phyloP scores from a whole-genome alignment of 2,888 invertebrate species.

The Aphodius granarius region DNA sequence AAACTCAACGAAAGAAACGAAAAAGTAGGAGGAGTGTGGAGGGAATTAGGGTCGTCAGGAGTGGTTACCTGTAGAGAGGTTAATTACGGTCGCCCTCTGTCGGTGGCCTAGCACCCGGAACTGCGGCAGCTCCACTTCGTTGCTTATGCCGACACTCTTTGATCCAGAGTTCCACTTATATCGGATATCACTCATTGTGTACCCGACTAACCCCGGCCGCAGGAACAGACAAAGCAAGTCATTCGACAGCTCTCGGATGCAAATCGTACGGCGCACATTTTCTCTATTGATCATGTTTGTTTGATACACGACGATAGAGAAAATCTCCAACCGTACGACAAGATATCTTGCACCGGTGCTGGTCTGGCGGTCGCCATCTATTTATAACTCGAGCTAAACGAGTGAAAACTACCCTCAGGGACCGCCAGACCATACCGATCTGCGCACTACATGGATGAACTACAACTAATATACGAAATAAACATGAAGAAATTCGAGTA shows the following conservation, averaged over 20 bases:
- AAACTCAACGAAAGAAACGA: constrained; percentile 41
- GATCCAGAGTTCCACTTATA: constrained; percentile 95
- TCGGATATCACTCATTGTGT: constrained; percentile 97
- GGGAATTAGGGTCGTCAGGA: constrained; percentile 44
- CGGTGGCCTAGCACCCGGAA: constrained; percentile 96
- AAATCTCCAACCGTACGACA: constrained; percentile 29
- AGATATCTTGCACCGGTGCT: constrained; percentile 32
- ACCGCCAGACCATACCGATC: constrained; percentile 31
- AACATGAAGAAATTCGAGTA: constrained; percentile 32
- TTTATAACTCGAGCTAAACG: constrained; percentile 6
- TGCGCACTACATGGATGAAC: constrained; percentile 33
- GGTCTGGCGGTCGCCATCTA: constrained; percentile 31
- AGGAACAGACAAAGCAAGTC: constrained; percentile 56
- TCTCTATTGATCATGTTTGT: constrained; percentile 9
- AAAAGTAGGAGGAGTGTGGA: constrained; percentile 53
- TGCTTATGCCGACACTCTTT: constrained; percentile 93
- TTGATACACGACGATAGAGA: constrained; percentile 9
- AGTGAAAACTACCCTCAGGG: constrained; percentile 17
- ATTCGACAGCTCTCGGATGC: constrained; percentile 47
- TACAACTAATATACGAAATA: constrained; percentile 31
- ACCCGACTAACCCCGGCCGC: constrained; percentile 75
- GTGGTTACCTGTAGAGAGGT: constrained; percentile 91
- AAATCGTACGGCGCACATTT: constrained; percentile 23
- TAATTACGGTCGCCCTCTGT: constrained; percentile 91
- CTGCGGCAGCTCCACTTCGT: constrained; percentile 94